Base-by-base conservation (phyloP, 2,888 invertebrate genomes). In the Calliopum simillimum region DNA sequence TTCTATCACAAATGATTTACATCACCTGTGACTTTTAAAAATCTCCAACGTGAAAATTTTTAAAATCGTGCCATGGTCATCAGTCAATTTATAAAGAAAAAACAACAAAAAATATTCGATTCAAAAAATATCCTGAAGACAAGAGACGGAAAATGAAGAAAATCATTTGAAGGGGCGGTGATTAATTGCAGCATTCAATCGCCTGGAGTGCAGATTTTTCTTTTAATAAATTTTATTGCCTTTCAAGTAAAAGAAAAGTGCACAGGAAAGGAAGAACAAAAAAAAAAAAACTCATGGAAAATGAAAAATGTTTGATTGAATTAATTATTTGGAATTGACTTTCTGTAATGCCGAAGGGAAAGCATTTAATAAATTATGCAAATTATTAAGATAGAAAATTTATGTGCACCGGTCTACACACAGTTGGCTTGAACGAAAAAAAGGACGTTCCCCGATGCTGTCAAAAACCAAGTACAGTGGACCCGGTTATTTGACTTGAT, bases 11-110 rank as follows among this genome's bases (percentile, higher is more conserved):
- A 8, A 2, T 33, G 8, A 33, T 8, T 8, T 33, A 33, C 4
- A 33, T 33, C 33, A 33, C 33, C 33, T 33, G 5, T 8, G 5
- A 8, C 8, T 33, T 6, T 6, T 3, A 33, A 33, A 6, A 8
- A 33, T 33, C 33, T 33, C 2, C 8, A 33, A 33, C 5, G 33
- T 33, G 4, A 33, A 33, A 33, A 3, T 6, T 3, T 33, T 33
- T 33, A 6, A 58, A 58, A 58, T 33, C 58, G 41, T 58, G 58
- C 41, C 58, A 58, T 33, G 58, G 58, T 58, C 58, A 33, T 25
- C 58, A 58, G 58, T 58, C 58, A 58, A 58, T 58, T 41, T 25
- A n/a, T 16, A 41, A 16, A 41, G 11, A 16, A 21, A n/a, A 19
- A n/a, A n/a, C n/a, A n/a, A n/a, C n/a, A n/a, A n/a, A n/a, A n/a